phyloP scores from a whole-genome alignment of 2,113 vertebrate species.

The Psittacula cyanocephala region DNA sequence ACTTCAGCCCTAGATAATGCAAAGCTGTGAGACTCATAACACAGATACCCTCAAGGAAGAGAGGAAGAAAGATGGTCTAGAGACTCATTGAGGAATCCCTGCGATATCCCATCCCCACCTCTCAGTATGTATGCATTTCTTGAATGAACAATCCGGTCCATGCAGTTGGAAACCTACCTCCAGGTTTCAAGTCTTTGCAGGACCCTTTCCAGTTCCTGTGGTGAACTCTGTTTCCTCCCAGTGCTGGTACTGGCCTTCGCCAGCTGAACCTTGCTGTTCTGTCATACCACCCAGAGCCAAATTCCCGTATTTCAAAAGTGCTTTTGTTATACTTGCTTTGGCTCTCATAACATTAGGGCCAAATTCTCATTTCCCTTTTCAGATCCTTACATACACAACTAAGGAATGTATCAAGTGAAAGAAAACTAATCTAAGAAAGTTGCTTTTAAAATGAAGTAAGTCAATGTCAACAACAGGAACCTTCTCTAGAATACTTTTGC shows the following conservation, averaged over 20 bases:
- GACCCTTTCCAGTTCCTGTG: neutral
- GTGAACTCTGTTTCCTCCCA: neutral
- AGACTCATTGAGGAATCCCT: neutral
- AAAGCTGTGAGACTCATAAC: neutral
- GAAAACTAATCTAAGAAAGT: neutral
- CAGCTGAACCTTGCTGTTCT: neutral
- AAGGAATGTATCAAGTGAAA: neutral
- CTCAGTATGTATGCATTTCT: neutral
- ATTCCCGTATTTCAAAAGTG: neutral
- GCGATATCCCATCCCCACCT: neutral
- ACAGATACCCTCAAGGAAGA: neutral
- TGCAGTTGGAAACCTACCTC: neutral
- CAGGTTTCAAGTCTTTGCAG: neutral
- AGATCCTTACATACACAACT: neutral
- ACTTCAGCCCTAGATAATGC: neutral
- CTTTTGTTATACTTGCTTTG: neutral
- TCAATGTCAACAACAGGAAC: neutral
- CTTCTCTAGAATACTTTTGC: neutral
- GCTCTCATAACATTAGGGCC: neutral
- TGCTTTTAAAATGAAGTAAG: neutral
- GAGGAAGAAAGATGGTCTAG: neutral
- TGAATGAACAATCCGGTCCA: fast-evolving
- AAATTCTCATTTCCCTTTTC: neutral
- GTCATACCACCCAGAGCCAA: neutral
- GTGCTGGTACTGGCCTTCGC: neutral